Evolutionary conservation across 2,113 vertebrate genomes (phyloP), one percentile per base, ranked within the genome.

Genomic region (Tympanuchus pallidicinctus): DNA sequence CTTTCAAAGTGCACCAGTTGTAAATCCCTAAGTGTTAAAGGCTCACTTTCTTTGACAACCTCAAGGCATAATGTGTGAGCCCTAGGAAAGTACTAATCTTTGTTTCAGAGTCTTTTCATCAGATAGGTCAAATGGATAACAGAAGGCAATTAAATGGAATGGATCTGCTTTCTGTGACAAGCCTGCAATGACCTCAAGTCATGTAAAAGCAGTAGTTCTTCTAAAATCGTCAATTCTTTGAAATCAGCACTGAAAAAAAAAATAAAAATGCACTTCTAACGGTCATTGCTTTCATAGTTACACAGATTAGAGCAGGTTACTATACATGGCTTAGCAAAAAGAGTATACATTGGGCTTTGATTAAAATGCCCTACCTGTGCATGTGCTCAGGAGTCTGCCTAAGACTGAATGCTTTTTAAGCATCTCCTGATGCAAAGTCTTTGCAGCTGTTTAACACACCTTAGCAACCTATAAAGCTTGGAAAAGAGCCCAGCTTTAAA

Each of bases 21-120:
- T 74, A 74, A 89, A 92, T 59, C 27, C 34, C 54, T 45, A 52
- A 89, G 17, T 32, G 63, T 48, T 86, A 88, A 74, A 86, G 47
- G 27, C 69, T 91, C 57, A 77, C 45, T 93, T 78, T 80, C 79
- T 88, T 67, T 72, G 88, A 45, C 57, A 82, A 92, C 38, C 21
- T 88, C 52, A 66, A 60, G 83, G 38, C 73, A 48, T 75, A 73
- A 43, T 52, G 22, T 59, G 36, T 77, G 92, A 97, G 40, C 54
- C 50, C 21, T n/a, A 74, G 50, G 42, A 91, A 88, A 79, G 32
- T 32, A 70, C 42, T 40, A 52, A 65, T 69, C 81, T 89, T 83
- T 93, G 70, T 71, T 94, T 93, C 69, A 86, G 64, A 88, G 72
- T 71, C 40, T 94, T 90, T 95, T 93, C n/a, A 91, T 92, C 42